phyloP scores from a whole-genome alignment of 2,113 vertebrate genomes.

The Lates calcarifer region DNA sequence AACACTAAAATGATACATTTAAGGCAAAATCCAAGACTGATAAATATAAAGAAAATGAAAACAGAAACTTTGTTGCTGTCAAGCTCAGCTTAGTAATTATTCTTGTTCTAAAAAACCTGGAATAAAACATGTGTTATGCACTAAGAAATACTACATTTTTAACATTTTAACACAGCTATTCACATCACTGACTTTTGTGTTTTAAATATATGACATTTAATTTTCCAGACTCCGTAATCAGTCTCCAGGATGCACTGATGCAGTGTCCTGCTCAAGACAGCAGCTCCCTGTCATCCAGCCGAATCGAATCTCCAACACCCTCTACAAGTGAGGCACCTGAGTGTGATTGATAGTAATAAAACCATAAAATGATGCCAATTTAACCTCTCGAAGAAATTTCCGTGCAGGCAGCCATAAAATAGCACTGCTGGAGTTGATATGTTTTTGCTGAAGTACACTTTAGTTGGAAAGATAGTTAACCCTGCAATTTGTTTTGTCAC shows the following conservation, averaged over 20 bases:
- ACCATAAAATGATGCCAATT: background rate
- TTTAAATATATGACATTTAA: background rate
- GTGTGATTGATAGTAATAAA: background rate
- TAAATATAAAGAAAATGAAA: too few species aligned
- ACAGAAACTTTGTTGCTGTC: background rate
- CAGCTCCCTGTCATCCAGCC: constrained; percentile 75
- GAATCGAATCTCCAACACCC: constrained; percentile 78
- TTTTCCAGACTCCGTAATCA: constrained; percentile 89
- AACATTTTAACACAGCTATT: background rate
- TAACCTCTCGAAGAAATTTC: background rate
- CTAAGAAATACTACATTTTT: background rate
- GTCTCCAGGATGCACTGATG: constrained; percentile 86
- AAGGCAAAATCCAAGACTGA: too few species aligned
- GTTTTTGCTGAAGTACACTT: background rate
- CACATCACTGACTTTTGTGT: background rate
- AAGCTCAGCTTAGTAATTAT: background rate
- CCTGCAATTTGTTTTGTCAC: background rate
- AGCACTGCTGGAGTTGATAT: background rate
- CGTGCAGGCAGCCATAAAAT: background rate
- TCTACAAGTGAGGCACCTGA: constrained; percentile 82
- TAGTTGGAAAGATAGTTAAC: background rate
- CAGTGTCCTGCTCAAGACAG: constrained; percentile 86
- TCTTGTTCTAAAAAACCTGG: too few species aligned
- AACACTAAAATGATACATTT: too few species aligned
- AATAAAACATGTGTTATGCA: too few species aligned